Evolutionary conservation across 2,797 vertebrate genomes (phyloP).

Genomic region (Streptopelia turtur): DNA sequence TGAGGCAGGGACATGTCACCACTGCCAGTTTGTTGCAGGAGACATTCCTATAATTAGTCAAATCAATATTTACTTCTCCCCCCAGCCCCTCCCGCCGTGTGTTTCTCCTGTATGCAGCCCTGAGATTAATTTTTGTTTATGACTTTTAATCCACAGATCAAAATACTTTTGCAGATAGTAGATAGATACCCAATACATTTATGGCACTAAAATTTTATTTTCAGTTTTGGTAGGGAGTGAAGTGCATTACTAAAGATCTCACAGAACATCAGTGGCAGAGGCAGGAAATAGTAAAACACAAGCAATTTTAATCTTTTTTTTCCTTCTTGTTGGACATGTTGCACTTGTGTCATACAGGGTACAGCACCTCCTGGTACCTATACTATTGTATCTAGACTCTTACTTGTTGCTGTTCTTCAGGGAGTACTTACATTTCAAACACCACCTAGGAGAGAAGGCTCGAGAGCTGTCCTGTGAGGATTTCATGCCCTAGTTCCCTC

Average conservation of each 20-base stretch:
- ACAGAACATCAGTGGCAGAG: background rate
- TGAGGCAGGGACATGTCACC: background rate
- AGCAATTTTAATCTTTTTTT: background rate
- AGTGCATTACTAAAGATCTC: background rate
- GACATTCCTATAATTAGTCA: background rate
- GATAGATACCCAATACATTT: background rate
- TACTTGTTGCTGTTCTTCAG: background rate
- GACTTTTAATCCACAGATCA: background rate
- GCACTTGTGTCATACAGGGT: background rate
- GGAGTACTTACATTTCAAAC: background rate
- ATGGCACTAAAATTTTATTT: background rate
- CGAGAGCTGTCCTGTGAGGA: background rate
- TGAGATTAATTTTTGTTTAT: background rate
- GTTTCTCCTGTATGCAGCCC: background rate
- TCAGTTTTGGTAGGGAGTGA: background rate
- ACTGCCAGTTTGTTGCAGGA: background rate
- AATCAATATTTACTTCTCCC: background rate
- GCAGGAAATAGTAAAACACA: background rate
- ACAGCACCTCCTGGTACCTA: background rate
- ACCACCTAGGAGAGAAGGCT: background rate
- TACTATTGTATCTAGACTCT: background rate
- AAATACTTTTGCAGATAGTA: background rate
- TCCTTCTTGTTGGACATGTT: background rate
- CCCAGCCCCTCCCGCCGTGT: too few relatives aligned
- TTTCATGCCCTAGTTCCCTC: slow-evolving; percentile 1